Evolutionary conservation across 1,140 invertebrate genomes (phyloP), one percentile per base, ranked within the genome.

Genomic region (Euwallacea fornicatus): DNA sequence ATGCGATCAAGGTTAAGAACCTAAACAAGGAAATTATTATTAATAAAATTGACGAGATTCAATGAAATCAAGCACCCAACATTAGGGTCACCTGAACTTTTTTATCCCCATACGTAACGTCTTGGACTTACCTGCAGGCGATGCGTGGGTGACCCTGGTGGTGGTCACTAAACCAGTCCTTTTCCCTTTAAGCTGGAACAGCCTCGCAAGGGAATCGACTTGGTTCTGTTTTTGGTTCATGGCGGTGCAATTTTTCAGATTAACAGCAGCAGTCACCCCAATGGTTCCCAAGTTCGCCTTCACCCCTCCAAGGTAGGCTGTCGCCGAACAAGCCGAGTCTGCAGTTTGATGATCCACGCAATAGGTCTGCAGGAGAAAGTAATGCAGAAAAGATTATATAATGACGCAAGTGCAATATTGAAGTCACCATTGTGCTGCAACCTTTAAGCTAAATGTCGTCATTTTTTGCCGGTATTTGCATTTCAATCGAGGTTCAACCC

Each of bases 281-380:
- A 95, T 83, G 0, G 89, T 91, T n/a, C 87, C 90, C 55, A 86
- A 87, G 77, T 94, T 94, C 1, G 88, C 88, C 81, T 97, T 97
- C 0, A 95, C 89, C 4, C 95, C 95, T 7, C 86, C 85, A n/a
- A 96, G 83, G 75, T 93, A 93, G 0, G 94, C 92, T 0, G 93
- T 96, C 0, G 90, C 91, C 0, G 84, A 84, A 70, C 85, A 86
- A 2, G 84, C 83, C 0, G 84, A 86, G 68, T 96, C 94, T 0
- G 94, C 86, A 0, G 90, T 88, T 84, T 94, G 92, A 33, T 85
- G 86, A 80, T 95, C 89, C 11, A 93, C 85, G 78, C 89, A 93
- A 80, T 95, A 96, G 0, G 93, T 95, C 91, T 93, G 78, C 11
- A 84, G 21, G 21, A 33, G 21, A 33, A 33, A 33, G 84, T 44